Base-by-base conservation (phyloP, 2,888 invertebrate species). In the Physocephala rufipes region DNA sequence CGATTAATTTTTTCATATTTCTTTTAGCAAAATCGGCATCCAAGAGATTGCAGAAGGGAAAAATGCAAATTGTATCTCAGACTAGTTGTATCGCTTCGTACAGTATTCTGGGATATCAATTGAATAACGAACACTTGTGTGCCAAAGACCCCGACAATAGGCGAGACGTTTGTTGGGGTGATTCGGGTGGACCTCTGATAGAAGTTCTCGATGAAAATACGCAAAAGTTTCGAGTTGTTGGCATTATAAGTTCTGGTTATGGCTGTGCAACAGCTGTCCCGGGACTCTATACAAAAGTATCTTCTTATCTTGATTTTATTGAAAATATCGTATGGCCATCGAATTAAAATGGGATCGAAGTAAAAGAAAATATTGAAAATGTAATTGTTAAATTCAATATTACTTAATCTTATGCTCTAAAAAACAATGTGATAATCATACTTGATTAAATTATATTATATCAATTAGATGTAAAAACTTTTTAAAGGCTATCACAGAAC, bases 291-390 rank as follows among this genome's bases (percentile, higher is more conserved):
- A 73, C 76, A 0, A 67, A 78, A 43, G 80, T 81, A 0, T 74
- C 79, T 0, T 74, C 71, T 65, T 81, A 78, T 47, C 67, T 80
- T 64, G 74, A 78, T 43, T 81, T 79, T 79, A 79, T 81, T 51
- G 81, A 81, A 70, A 28, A 64, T 5, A 71, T 78, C 28, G 80
- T 79, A 19, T 81, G 81, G 81, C 77, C 70, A 2, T 43, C 45
- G 26, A 24, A 21, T 15, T 68, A 43, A 58, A 36, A 7, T 36
- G 9, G 36, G 36, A 4, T 36, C 36, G n/a, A n/a, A n/a, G n/a
- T n/a, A n/a, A n/a, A n/a, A n/a, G n/a, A n/a, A n/a, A n/a, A n/a
- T n/a, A n/a, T n/a, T n/a, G n/a, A n/a, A n/a, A n/a, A n/a, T n/a
- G n/a, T n/a, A n/a, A n/a, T n/a, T n/a, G n/a, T n/a, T n/a, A n/a